Percentiles rank a stretch among this genome's conserved stretches.
These are phyloP conservation scores for Lomographa bimaculata DNA, from an alignment of 2,888 invertebrate genomes.

Conservation along the genomic window DNA sequence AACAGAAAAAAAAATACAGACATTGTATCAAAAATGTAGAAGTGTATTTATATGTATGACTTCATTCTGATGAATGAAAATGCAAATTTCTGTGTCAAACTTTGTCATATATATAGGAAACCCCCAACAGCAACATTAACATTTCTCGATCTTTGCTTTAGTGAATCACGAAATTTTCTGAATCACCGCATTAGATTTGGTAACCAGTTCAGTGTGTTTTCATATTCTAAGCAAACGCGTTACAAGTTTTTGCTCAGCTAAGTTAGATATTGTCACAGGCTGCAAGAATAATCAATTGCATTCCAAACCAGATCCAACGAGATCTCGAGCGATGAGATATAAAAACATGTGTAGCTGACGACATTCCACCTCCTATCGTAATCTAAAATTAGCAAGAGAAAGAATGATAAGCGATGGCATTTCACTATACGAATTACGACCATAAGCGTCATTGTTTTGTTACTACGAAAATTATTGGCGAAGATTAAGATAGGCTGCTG, in stretches of 20 bases:
- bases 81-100: constrained; percentile 35
- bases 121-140: constrained; percentile 31
- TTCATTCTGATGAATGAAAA: constrained; percentile 4
- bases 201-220: constrained; percentile 37
- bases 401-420: constrained; percentile 57
- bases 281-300: constrained; percentile 31
- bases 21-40: too few relatives aligned
- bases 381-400: constrained; percentile 59
- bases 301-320: constrained; percentile 25
- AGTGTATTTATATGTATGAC: too few relatives aligned
- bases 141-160: constrained; percentile 43
- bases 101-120: constrained; percentile 44
- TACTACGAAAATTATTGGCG: constrained; percentile 59
- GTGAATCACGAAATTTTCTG: constrained; percentile 48
- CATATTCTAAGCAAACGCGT: constrained; percentile 23
- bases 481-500: constrained; percentile 39
- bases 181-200: constrained; percentile 8
- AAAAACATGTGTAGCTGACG: constrained; percentile 34
- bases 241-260: constrained; percentile 20
- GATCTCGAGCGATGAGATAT: constrained; percentile 30
- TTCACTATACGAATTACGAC: constrained; percentile 34
- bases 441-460: constrained; percentile 53
- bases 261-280: constrained; percentile 29
- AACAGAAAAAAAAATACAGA: too few relatives aligned
- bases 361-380: constrained; percentile 45